phyloP scores from a whole-genome alignment of 64 coral and sea anemone species.

The Orbicella faveolata region DNA sequence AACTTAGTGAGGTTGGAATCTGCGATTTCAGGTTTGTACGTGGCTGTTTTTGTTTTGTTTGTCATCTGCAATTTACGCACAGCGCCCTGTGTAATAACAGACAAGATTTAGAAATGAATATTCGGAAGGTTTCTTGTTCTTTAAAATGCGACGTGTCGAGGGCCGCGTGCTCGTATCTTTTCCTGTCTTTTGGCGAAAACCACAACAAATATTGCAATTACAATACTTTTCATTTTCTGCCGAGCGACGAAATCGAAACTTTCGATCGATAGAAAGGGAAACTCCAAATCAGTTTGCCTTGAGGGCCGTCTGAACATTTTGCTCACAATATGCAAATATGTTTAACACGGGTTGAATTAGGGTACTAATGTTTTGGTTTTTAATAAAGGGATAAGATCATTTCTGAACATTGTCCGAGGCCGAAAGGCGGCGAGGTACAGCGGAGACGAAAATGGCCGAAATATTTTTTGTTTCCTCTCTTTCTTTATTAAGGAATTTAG shows the following conservation, averaged over 20 bases:
- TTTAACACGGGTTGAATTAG: not conserved
- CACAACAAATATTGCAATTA: not conserved
- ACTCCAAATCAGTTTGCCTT: not conserved
- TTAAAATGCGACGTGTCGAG: not conserved
- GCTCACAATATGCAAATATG: conserved; percentile 21
- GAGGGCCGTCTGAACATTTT: not conserved
- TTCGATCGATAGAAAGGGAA: not conserved
- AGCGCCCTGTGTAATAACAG: not conserved
- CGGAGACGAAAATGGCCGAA: not conserved
- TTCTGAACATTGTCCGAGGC: not conserved
- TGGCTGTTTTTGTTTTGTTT: not conserved
- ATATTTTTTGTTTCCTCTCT: not conserved
- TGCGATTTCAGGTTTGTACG: conserved; percentile 10
- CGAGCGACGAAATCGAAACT: not conserved
- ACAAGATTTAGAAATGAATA: not conserved
- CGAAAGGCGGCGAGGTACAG: not conserved
- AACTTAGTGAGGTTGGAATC: conserved; percentile 34
- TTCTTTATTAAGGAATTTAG: not conserved
- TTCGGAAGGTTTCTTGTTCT: not conserved
- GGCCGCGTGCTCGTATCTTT: not conserved
- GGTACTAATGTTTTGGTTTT: conserved; percentile 8
- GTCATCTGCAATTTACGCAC: not conserved
- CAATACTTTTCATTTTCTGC: not conserved
- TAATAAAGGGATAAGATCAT: not conserved
- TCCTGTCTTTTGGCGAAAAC: not conserved